Evolutionary conservation across 2,888 invertebrate genomes (phyloP), one percentile per base, ranked within the genome.

Genomic region (Apotomis betuletana): DNA sequence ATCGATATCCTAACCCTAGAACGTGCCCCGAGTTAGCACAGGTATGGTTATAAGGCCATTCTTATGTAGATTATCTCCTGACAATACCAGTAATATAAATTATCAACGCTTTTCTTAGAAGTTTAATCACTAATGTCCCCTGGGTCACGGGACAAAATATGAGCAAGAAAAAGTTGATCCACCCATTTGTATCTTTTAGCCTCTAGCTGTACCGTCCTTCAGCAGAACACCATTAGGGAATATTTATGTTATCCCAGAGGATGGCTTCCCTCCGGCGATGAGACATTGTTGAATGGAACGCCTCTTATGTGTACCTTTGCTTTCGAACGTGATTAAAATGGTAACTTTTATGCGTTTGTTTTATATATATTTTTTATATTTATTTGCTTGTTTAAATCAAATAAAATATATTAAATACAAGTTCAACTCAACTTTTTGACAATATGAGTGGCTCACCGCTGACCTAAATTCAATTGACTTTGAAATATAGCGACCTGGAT

Each of bases 261-360:
- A 67, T 5, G 44, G 3, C 12, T 13, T 15, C 65, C 70, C 65
- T 38, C 9, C 49, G 70, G 65, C 54, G 13, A 10, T n/a, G 54
- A 54, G 54, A 15, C 52, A 65, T 65, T 55, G 60, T 67, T 12
- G 38, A 46, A 8, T n/a, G 55, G 65, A 55, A 61, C 61, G 70
- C 60, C 41, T 36, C 60, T 36, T 36, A 13, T 10, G 36, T 57
- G 36, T 51, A 65, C 65, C 65, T 65, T 65, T 44, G 5, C 46
- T 57, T n/a, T 44, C 27, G 12, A 36, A 65, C 65, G 65, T 57
- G 70, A 61, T 67, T 38, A 6, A 49, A 70, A 65, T 65, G 3
- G 46, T 27, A 27, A 27, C 27, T 27, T 27, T 36, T 58, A 61
- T 51, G 15, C 27, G 0, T 58, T 41, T 38, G 9, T 10, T 57